Evolutionary conservation across 2,113 vertebrate species (phyloP), one percentile per base, ranked within the genome.

Genomic region (Amblyornis subalaris): DNA sequence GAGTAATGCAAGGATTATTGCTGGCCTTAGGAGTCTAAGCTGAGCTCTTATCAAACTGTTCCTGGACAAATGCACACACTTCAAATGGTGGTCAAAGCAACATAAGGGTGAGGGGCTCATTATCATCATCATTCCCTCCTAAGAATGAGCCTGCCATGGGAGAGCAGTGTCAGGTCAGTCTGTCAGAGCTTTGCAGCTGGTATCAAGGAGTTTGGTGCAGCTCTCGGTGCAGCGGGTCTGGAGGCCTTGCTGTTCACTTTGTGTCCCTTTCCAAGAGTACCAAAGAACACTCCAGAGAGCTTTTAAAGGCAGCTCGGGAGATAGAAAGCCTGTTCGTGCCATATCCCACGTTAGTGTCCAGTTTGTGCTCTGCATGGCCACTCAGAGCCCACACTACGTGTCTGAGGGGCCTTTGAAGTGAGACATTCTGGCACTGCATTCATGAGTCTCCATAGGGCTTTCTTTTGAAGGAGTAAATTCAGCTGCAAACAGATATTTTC

Each of bases 351-450:
- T 31, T 23, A 73, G 31, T 6, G 19, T 28, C 28, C 69, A 36
- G 7, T 57, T 62, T 71, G 29, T 38, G 85, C 71, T 85, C 73
- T 74, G 21, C 26, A 8, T 9, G 51, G 36, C 15, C 16, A 15
- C 31, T 78, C 2, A 10, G 44, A 87, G 36, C 7, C 6, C 15
- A 36, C 1, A 0, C 26, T 24, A 9, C 0, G 1, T 8, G 14
- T 36, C 22, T 10, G 33, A 82, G 50, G 48, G 13, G 24, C 35
- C 25, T 28, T 11, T 42, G 47, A 79, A 67, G 57, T 53, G 9
- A 79, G 21, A 42, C 7, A 9, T 24, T 42, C 21, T 76, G 38
- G 33, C 40, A 71, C 50, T 66, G 19, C 33, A 22, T 29, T 81
- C 33, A 14, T 26, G 21, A 91, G 33, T 12, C 57, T 73, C 74